phyloP scores from a whole-genome alignment of 1,140 invertebrate species.

The Copidosoma floridanum region DNA sequence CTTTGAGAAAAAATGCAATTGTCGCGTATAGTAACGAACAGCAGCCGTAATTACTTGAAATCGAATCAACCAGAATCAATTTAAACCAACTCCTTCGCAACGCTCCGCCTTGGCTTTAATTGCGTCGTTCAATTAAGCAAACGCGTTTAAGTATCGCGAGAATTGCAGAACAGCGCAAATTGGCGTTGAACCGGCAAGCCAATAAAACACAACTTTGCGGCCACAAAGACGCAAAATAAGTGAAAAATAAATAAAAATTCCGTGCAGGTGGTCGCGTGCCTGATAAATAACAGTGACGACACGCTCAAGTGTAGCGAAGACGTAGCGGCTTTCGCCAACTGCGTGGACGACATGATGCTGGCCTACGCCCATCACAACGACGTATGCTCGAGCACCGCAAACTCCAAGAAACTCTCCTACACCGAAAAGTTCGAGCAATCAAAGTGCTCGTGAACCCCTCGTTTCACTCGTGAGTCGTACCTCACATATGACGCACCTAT shows the following conservation, averaged over 20 bases:
- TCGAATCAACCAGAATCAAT: no score
- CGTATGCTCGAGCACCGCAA: no score
- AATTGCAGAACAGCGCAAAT: neutral
- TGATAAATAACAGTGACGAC: neutral
- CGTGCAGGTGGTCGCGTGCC: neutral
- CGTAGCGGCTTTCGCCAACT: neutral
- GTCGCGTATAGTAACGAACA: no score
- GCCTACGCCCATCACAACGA: neutral
- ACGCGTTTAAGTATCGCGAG: neutral
- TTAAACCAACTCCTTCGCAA: no score
- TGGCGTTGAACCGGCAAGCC: no score
- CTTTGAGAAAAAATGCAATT: no score
- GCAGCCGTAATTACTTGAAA: no score
- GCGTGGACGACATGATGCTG: neutral
- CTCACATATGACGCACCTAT: no score
- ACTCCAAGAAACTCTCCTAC: slow-evolving; percentile 5
- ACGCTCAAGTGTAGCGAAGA: neutral
- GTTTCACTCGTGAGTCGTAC: neutral
- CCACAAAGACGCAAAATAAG: no score
- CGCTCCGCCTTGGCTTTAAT: no score
- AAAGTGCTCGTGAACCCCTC: neutral
- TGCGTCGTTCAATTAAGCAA: neutral
- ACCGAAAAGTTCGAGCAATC: slow-evolving; percentile 15
- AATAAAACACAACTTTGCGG: neutral
- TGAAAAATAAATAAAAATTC: neutral